A percentile compares a stretch with the other conserved stretches of the same genome.
Evolutionary conservation across 1,140 invertebrate species (phyloP).

Genomic region (Protaetia brevitarsis): DNA sequence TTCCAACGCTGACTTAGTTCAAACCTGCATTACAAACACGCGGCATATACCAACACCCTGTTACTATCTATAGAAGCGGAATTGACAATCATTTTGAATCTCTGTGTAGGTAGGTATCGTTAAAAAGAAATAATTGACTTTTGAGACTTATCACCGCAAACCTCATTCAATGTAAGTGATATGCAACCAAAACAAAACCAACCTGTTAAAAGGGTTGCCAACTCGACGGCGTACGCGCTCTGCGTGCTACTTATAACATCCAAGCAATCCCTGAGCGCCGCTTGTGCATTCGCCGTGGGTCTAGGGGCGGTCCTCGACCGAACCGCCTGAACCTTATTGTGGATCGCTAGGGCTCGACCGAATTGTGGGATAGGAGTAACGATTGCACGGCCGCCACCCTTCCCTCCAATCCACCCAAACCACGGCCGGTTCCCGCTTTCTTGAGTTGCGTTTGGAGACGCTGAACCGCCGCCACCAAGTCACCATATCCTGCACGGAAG

Average conservation of each 20-base stretch:
- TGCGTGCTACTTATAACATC: conserved; percentile 49
- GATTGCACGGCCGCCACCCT: conserved; percentile 77
- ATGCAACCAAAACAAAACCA: neutral
- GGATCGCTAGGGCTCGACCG: conserved; percentile 73
- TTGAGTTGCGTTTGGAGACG: conserved; percentile 78
- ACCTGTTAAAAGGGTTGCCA: conserved; percentile 63
- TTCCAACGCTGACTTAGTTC: too few relatives aligned
- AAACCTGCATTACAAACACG: too few relatives aligned
- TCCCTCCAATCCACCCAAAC: conserved; percentile 66
- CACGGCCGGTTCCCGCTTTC: conserved; percentile 62
- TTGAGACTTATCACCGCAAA: too few relatives aligned
- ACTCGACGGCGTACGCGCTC: conserved; percentile 61
- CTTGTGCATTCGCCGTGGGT: conserved; percentile 60
- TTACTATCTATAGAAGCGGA: too few relatives aligned
- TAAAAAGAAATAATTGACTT: too few relatives aligned
- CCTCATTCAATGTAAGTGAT: too few relatives aligned
- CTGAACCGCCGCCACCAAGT: conserved; percentile 78
- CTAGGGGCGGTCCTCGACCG: conserved; percentile 50
- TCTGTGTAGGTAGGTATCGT: too few relatives aligned
- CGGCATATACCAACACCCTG: too few relatives aligned
- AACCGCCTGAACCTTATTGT: conserved; percentile 66
- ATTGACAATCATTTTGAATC: too few relatives aligned
- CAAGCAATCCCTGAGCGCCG: conserved; percentile 51
- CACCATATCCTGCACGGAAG: conserved; percentile 64
- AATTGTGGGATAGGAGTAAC: conserved; percentile 79